Evolutionary conservation across 37 sponge, comb jelly and placozoan species (phyloP).

Genomic region (Hexactinellida sp.): DNA sequence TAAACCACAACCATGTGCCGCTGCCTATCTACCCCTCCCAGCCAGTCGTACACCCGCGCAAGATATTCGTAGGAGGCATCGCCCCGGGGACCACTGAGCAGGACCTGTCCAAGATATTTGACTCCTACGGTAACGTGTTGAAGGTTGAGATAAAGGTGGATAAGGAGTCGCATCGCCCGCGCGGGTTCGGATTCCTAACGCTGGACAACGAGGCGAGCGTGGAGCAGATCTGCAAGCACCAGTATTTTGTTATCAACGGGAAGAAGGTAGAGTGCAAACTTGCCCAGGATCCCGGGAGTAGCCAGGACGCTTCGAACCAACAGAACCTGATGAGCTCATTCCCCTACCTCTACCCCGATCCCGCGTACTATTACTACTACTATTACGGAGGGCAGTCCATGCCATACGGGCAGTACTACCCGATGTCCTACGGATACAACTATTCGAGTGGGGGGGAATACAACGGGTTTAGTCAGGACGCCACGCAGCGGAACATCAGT

Average conservation of each 20-base stretch:
- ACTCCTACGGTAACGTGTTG: constrained; percentile 28
- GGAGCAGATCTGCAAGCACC: neutral
- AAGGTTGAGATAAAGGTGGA: constrained; percentile 2
- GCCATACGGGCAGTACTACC: neutral
- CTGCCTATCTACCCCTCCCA: neutral
- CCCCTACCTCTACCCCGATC: neutral
- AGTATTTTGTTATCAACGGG: neutral
- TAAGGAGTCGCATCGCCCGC: neutral
- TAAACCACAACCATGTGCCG: constrained; percentile 42
- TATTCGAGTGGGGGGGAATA: neutral
- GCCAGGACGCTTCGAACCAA: neutral
- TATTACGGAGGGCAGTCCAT: neutral
- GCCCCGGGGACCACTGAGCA: constrained; percentile 29
- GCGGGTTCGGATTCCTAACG: constrained; percentile 15
- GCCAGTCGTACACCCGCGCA: neutral
- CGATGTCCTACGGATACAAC: neutral
- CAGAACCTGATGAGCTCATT: neutral
- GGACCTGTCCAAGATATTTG: constrained; percentile 20
- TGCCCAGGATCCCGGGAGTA: neutral
- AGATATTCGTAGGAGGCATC: constrained; percentile 48
- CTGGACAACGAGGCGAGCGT: neutral
- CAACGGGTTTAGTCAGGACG: neutral
- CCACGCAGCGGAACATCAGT: neutral
- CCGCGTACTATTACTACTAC: neutral
- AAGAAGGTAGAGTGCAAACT: constrained; percentile 11